Conservation (phyloP, 2,888 invertebrate genomes). For the Drosophila differens region DNA sequence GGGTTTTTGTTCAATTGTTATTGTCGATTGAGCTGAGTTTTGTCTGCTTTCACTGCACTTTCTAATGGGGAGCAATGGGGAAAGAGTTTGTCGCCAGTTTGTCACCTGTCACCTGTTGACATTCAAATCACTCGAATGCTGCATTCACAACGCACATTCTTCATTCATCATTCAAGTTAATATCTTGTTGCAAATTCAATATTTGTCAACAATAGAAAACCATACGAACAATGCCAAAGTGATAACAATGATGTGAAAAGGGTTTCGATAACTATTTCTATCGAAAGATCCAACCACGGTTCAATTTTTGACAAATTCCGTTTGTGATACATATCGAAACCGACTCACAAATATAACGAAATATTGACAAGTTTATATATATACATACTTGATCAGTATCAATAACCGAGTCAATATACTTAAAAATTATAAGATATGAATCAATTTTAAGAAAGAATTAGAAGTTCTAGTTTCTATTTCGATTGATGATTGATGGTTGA, state of each 20-base stretch:
- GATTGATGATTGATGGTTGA: neutral
- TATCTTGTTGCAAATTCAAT: constrained; percentile 1
- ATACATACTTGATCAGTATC: neutral
- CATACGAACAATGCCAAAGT: neutral
- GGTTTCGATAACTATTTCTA: neutral
- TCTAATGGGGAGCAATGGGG: neutral
- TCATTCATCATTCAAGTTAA: neutral
- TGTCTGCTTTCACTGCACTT: constrained; percentile 17
- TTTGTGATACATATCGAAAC: neutral
- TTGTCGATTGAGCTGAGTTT: constrained; percentile 56
- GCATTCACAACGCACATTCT: neutral
- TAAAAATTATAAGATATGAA: neutral
- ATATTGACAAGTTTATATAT: neutral
- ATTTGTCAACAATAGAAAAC: neutral
- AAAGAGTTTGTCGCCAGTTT: constrained; percentile 3
- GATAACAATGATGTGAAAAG: neutral
- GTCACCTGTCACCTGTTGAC: constrained; percentile 1
- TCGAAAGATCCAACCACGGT: neutral
- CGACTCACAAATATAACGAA: neutral
- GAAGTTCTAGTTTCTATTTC: neutral
- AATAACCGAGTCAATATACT: neutral
- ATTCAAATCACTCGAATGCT: neutral
- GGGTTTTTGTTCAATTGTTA: constrained; percentile 65
- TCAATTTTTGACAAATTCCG: neutral
- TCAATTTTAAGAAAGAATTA: neutral